Evolutionary conservation across 2,888 invertebrate species (phyloP).

Genomic region (Sialis lutaria): DNA sequence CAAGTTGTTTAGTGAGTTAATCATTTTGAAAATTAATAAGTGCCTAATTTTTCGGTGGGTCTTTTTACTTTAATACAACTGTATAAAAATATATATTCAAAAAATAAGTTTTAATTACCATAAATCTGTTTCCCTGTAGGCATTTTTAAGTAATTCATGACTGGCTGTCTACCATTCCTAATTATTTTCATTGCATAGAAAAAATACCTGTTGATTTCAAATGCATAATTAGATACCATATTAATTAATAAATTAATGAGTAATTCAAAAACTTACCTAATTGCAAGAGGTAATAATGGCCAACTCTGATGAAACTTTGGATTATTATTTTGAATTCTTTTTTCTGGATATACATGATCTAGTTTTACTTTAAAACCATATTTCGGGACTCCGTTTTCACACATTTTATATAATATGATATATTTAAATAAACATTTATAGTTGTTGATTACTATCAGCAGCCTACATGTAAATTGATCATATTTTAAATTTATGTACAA

Average conservation of each 20-base stretch:
- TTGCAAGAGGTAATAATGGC: slow-evolving; percentile 48
- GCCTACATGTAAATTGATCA: too few species aligned
- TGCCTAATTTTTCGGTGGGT: too few species aligned
- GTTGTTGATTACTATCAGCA: too few species aligned
- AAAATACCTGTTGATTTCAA: slow-evolving; percentile 39
- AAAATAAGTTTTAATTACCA: slow-evolving; percentile 33
- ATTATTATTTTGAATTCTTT: slow-evolving; percentile 44
- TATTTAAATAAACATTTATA: too few species aligned
- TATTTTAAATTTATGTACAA: not conserved
- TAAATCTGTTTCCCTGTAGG: slow-evolving; percentile 66
- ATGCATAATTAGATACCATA: not conserved
- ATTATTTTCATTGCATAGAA: slow-evolving; percentile 47
- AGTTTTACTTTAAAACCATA: slow-evolving; percentile 58
- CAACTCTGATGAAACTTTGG: slow-evolving; percentile 52
- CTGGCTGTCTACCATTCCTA: slow-evolving; percentile 44
- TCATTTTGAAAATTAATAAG: too few species aligned
- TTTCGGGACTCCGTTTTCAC: slow-evolving; percentile 29
- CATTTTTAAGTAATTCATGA: slow-evolving; percentile 65
- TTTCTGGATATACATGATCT: slow-evolving; percentile 57
- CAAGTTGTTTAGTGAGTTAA: too few species aligned
- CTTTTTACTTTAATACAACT: too few species aligned
- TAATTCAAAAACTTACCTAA: slow-evolving; percentile 35
- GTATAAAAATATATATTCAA: slow-evolving; percentile 1
- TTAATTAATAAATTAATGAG: slow-evolving; percentile 3
- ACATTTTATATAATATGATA: not conserved